Evolutionary conservation across 2,797 vertebrate genomes (phyloP), one percentile per base, ranked within the genome.

Genomic region (Halcyon chelicuti): DNA sequence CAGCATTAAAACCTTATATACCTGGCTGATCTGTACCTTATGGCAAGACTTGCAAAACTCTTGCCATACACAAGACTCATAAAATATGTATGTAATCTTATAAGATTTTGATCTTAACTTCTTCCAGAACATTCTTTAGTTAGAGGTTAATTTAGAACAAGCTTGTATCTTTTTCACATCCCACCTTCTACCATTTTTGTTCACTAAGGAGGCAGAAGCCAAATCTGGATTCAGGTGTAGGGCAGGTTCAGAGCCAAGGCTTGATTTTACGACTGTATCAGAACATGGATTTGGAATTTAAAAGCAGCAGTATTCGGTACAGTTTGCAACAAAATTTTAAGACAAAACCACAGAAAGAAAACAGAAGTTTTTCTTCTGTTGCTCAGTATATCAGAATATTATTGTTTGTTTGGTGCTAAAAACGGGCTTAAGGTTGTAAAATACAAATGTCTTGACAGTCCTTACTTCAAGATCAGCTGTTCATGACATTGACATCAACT

Each of bases 381-480:
- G 60, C 66, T 92, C 37, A 15, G 39, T 46, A 20, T 40, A 83
- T 23, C 40, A 81, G 52, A 95, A 74, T 10, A 5, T 57, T 73
- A 31, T 60, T 76, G 57, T 77, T 60, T 76, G 57, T 77, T 88
- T 65, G 31, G 17, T 75, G 62, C 88, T 88, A 94, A 80, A 93
- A 88, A 90, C 54, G 68, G 61, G 15, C 15, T 90, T 77, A 42
- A 61, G 62, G 61, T 76, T 94, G 82, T 88, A 88, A 86, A 88
- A 47, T 63, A 75, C 1, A 5, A 73, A 22, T 81, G 90, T 91
- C 94, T 86, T 88, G 76, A 86, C 62, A 95, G 90, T 39, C 37
- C 23, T 75, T 75, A 37, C 68, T 90, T 88, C 75, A 71, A 80
- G 91, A 91, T 96, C 94, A 95, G 93, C 87, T 96, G 91, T 72